phyloP scores from a whole-genome alignment of 1,140 invertebrate species.

The Micrasema minimum region DNA sequence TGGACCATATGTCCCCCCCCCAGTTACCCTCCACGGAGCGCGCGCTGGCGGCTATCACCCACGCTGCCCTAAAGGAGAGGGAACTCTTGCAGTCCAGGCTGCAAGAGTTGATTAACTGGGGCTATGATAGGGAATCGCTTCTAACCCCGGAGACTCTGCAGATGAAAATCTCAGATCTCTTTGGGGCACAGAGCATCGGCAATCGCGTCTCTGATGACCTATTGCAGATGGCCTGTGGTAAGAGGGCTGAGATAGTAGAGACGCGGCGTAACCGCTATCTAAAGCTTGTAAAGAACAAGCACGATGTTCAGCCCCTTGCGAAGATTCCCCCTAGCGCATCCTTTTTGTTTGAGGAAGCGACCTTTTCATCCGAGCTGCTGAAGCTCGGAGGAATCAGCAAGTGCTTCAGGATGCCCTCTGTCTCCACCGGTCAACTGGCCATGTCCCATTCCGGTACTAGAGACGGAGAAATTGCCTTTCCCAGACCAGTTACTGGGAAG shows the following conservation, averaged over 20 bases:
- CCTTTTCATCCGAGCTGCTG: not conserved
- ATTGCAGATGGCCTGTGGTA: not conserved
- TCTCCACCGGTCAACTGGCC: not conserved
- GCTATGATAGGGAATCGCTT: slow-evolving; percentile 30
- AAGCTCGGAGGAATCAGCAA: not conserved
- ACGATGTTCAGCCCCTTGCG: not conserved
- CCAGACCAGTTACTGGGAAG: not conserved
- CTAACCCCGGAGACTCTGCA: slow-evolving; percentile 56
- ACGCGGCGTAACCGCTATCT: not conserved
- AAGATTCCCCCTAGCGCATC: not conserved
- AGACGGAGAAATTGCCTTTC: not conserved
- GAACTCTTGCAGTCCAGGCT: slow-evolving; percentile 37
- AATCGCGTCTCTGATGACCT: not conserved
- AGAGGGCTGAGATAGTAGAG: not conserved
- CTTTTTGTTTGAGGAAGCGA: not conserved
- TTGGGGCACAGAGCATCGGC: not conserved
- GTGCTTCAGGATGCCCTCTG: not conserved
- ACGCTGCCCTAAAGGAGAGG: slow-evolving; percentile 42
- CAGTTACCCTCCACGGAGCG: slow-evolving; percentile 45
- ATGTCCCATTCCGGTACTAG: not conserved
- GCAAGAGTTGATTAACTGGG: slow-evolving; percentile 50
- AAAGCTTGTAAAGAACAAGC: not conserved
- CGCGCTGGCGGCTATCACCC: slow-evolving; percentile 49
- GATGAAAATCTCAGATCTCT: slow-evolving; percentile 30
- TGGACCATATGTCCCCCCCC: not conserved